phyloP scores from a whole-genome alignment of 2,113 vertebrate species.

The Upupa epops region DNA sequence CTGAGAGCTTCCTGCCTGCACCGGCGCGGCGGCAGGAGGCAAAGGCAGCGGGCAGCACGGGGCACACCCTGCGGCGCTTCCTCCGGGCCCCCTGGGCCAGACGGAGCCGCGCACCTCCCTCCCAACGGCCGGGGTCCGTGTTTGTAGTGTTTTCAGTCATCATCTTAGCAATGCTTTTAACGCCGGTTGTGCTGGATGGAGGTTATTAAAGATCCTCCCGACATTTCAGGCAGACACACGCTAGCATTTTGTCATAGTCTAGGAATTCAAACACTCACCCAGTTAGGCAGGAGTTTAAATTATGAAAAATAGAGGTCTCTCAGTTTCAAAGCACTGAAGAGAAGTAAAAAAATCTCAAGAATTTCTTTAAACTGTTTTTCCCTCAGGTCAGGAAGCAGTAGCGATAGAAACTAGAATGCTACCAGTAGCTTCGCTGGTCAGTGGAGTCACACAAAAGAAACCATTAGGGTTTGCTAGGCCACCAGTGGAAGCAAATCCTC shows the following conservation, averaged over 20 bases:
- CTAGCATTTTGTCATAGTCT: slow-evolving; percentile 79
- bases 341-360: slow-evolving; percentile 65
- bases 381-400: slow-evolving; percentile 49
- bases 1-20: slow-evolving; percentile 42
- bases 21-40: neutral
- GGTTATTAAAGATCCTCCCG: slow-evolving; percentile 77
- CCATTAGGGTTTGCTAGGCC: neutral
- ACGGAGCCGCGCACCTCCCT: neutral
- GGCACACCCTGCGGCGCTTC: neutral
- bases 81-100: neutral
- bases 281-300: slow-evolving; percentile 74
- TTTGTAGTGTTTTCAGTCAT: slow-evolving; percentile 53
- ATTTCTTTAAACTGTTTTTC: slow-evolving; percentile 55
- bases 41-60: neutral
- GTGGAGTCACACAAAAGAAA: slow-evolving; percentile 14
- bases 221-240: slow-evolving; percentile 77
- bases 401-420: neutral
- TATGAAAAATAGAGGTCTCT: slow-evolving; percentile 72
- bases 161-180: slow-evolving; percentile 61
- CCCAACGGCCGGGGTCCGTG: neutral
- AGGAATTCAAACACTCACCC: slow-evolving; percentile 76
- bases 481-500: neutral
- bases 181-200: neutral
- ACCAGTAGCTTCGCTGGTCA: neutral
- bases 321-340: slow-evolving; percentile 58